Base-by-base conservation (phyloP, 2,113 vertebrate genomes). In the Eulemur rufifrons region DNA sequence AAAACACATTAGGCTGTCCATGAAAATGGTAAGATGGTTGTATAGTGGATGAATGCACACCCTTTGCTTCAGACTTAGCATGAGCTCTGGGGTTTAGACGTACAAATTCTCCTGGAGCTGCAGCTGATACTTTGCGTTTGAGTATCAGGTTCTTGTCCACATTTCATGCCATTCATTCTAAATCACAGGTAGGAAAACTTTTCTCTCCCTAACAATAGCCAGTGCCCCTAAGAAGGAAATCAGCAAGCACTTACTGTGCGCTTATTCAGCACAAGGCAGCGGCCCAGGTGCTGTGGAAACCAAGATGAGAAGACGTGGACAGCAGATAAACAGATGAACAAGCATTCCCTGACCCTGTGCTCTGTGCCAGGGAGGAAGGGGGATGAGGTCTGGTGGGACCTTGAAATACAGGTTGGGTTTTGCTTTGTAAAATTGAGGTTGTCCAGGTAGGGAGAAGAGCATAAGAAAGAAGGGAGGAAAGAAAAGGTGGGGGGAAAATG, bases 281-380 rank as follows among this genome's bases (percentile, higher is more conserved):
- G 20, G 23, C 15, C 15, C 14, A 20, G 63, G 32, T 34, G 32
- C 69, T 14, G 39, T 20, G 29, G 18, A 27, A 42, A 17, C 80
- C 6, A 15, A 69, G 34, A 12, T 52, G 47, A 52, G 12, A 23
- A n/a, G 56, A 27, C 0, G 4, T 21, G 23, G 52, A 13, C 20
- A 12, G 13, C 4, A 6, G 39, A 17, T 9, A 14, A 29, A 11
- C 54, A 0, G 32, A 3, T 6, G 47, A 23, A 12, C 6, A 39
- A 0, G 5, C 37, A 0, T 13, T 13, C 50, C 77, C 8, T 2
- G 54, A 25, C n/a, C 18, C 63, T 9, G 61, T 11, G 29, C 68
- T 76, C 21, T 13, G 7, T 15, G 80, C 42, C 29, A 21, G 7
- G 50, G 6, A 8, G 39, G 52, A 12, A 17, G 18, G 42, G 34